These are phyloP conservation scores for Acromyrmex charruanus DNA, from an alignment of 1,140 invertebrate species.

Conservation along the genomic window DNA sequence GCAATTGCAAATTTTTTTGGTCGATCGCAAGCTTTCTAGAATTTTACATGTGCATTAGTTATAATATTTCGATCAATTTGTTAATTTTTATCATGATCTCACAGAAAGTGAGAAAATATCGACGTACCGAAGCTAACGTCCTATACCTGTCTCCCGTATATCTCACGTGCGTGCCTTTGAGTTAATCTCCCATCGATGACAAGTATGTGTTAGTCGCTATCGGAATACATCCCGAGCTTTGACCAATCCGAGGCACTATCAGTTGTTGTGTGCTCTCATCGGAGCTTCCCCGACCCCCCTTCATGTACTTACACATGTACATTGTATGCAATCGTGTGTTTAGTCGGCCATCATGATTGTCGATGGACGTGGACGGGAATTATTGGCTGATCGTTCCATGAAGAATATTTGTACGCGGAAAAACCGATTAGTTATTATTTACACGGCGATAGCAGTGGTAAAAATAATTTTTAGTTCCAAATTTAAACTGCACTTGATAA, in stretches of 20 bases:
- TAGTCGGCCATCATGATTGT: constrained; percentile 46
- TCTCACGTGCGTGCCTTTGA: background rate
- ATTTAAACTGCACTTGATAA: background rate
- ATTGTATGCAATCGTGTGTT: constrained; percentile 37
- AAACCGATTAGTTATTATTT: constrained; percentile 17
- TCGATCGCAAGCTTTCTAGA: background rate
- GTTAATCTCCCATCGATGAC: constrained; percentile 39
- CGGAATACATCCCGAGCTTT: constrained; percentile 20
- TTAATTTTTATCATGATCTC: background rate
- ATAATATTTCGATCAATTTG: background rate
- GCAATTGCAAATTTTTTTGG: background rate
- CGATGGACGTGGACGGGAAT: constrained; percentile 28
- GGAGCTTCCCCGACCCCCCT: constrained; percentile 19
- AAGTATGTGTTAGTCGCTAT: constrained; percentile 25
- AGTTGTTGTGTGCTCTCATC: constrained; percentile 36
- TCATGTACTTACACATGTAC: constrained; percentile 18
- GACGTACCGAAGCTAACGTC: background rate
- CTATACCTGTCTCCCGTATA: background rate
- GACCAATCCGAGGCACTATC: constrained; percentile 52
- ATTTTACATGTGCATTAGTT: background rate
- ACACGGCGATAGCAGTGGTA: background rate
- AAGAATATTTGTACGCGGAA: background rate
- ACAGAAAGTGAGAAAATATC: background rate
- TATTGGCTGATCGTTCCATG: background rate
- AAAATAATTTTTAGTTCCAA: background rate